These are phyloP conservation scores for Parnassius apollo DNA, from an alignment of 2,888 invertebrate species.

Conservation along the genomic window DNA sequence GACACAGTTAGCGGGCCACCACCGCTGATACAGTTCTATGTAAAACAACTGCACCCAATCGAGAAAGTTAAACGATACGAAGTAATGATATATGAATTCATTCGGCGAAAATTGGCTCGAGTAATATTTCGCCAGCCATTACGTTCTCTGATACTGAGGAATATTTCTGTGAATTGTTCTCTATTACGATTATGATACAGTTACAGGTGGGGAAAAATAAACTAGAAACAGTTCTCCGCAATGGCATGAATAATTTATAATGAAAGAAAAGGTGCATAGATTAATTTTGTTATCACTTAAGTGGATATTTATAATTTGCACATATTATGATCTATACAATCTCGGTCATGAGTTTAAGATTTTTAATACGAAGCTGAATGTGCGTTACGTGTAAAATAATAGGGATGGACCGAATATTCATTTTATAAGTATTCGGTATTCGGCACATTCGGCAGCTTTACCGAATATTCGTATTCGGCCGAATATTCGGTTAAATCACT, in stretches of 20 bases:
- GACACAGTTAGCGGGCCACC: not conserved
- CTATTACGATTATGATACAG: not conserved
- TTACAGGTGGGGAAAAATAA: not conserved
- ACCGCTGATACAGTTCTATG: slow-evolving; percentile 7
- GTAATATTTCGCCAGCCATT: slow-evolving; percentile 6
- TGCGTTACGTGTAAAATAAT: no score
- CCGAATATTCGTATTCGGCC: no score
- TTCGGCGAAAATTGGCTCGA: slow-evolving; percentile 1
- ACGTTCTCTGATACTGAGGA: not conserved
- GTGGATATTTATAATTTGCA: no score
- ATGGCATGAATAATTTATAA: not conserved
- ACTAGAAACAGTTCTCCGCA: not conserved
- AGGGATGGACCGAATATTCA: no score
- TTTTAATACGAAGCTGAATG: no score
- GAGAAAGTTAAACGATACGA: slow-evolving; percentile 15
- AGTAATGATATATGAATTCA: slow-evolving; percentile 15
- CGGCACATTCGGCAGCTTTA: no score
- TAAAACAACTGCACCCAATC: slow-evolving; percentile 3
- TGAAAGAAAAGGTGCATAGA: not conserved
- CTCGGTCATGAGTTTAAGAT: no score
- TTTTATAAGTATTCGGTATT: no score
- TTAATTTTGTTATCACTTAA: not conserved
- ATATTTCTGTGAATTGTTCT: not conserved
- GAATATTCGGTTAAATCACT: no score
- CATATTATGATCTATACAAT: no score